Evolutionary conservation across 2,797 vertebrate genomes (phyloP), one percentile per base, ranked within the genome.

Genomic region (Buceros bicornis): DNA sequence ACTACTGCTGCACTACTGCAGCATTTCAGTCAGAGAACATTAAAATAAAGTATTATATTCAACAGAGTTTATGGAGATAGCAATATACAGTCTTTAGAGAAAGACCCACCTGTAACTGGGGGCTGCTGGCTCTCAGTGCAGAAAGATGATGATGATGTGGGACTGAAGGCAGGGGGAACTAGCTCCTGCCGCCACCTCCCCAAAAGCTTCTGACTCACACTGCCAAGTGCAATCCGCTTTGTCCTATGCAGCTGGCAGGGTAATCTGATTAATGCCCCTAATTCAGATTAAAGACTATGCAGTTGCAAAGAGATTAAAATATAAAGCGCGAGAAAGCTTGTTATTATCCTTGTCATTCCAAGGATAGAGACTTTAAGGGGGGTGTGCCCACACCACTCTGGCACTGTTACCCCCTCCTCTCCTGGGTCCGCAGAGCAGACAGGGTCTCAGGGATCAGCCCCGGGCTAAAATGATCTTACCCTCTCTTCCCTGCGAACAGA

Each of bases 401-500:
- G 0, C 22, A 3, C 28, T 24, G 5, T 20, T 43, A 61, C 19
- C 18, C 28, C 2, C 1, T 13, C 2, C 1, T 13, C 35, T 31
- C 15, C n/a, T 9, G 16, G 4, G 4, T 3, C 25, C 10, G 16
- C 21, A 14, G 13, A 22, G 33, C 22, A 13, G 21, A 26, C 51
- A 16, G 22, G 45, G 13, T 25, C 29, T 13, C 5, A 0, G 10
- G n/a, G 26, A 76, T 48, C 1, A 40, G 35, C 18, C 48, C n/a
- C 7, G 14, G 3, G 19, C 26, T 61, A 10, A 6, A 20, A 35
- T 25, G 8, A 28, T 4, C 11, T 29, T 45, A 25, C 25, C 13
- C 10, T 9, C 13, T 31, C 25, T 16, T 16, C 11, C 19, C 37
- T 0, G 0, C 31, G 16, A 6, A 6, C 42, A 16, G 5, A 1